Percentiles rank a stretch among this genome's conserved stretches.
phyloP scores from a whole-genome alignment of 2,888 invertebrate species.

The Abrostola tripartita region DNA sequence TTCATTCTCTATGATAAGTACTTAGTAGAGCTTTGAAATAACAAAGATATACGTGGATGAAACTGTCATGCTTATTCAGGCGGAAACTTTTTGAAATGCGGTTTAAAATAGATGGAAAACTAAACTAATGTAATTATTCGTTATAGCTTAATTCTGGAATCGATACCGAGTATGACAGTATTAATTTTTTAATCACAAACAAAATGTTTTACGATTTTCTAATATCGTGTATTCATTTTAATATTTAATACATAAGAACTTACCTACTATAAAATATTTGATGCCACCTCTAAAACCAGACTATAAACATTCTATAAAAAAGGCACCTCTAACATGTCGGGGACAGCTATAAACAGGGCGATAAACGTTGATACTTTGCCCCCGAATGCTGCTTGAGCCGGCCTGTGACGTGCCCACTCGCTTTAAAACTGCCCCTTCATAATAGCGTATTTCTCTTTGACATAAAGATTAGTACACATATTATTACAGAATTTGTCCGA shows the following conservation, averaged over 20 bases:
- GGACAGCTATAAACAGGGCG: slow-evolving; percentile 15
- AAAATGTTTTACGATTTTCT: neutral
- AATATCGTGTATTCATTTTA: neutral
- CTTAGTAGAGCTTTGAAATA: neutral
- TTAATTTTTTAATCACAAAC: neutral
- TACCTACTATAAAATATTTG: slow-evolving; percentile 30
- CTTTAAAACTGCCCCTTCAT: slow-evolving; percentile 3
- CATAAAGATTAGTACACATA: no score
- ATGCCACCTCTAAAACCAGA: slow-evolving; percentile 25
- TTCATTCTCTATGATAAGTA: neutral
- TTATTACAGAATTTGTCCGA: no score
- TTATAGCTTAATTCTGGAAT: no score
- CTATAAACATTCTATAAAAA: slow-evolving; percentile 39
- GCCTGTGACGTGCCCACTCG: slow-evolving; percentile 1
- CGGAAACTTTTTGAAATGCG: neutral
- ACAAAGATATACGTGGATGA: neutral
- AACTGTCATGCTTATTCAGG: neutral
- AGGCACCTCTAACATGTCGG: slow-evolving; percentile 29
- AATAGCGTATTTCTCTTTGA: neutral
- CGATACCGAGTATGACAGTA: no score
- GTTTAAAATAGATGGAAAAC: no score
- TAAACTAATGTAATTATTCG: no score
- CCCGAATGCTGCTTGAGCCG: neutral
- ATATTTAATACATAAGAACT: slow-evolving; percentile 2
- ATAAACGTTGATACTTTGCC: slow-evolving; percentile 23